Conservation (phyloP, 2,797 vertebrate species). For the Tokudaia tokunoshimensis region DNA sequence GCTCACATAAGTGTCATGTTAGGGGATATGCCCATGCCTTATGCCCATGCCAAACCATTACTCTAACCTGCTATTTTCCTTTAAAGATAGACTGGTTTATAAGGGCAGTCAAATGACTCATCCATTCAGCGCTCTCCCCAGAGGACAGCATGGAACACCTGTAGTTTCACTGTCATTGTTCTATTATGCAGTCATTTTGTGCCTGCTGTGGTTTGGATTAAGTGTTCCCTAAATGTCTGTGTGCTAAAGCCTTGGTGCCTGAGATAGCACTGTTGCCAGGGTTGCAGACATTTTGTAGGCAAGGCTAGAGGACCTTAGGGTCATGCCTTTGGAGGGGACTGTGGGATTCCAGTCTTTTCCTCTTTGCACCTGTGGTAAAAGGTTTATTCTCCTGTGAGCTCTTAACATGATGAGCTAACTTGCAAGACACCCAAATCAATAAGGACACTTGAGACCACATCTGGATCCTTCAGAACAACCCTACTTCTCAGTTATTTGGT, state of each 20-base stretch:
- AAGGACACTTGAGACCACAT: background rate
- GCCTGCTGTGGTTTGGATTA: background rate
- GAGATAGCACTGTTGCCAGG: background rate
- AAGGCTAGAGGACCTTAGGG: background rate
- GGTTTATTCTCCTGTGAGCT: background rate
- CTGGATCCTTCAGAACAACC: background rate
- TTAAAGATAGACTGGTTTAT: background rate
- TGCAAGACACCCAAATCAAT: background rate
- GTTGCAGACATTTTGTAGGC: background rate
- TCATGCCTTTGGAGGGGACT: background rate
- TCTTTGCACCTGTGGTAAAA: background rate
- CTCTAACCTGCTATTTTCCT: background rate
- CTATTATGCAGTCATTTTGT: background rate
- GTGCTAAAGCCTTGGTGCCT: background rate
- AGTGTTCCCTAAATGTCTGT: background rate
- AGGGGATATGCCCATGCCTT: background rate
- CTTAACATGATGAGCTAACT: background rate
- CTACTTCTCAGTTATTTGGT: background rate
- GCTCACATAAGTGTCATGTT: background rate
- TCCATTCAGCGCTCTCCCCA: background rate
- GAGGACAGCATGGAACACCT: too few species aligned
- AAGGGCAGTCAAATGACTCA: background rate
- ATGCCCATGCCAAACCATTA: background rate
- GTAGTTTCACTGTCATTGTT: background rate
- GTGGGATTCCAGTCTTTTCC: background rate